Base-by-base conservation (phyloP, 2,888 invertebrate species). In the Boloria selene region DNA sequence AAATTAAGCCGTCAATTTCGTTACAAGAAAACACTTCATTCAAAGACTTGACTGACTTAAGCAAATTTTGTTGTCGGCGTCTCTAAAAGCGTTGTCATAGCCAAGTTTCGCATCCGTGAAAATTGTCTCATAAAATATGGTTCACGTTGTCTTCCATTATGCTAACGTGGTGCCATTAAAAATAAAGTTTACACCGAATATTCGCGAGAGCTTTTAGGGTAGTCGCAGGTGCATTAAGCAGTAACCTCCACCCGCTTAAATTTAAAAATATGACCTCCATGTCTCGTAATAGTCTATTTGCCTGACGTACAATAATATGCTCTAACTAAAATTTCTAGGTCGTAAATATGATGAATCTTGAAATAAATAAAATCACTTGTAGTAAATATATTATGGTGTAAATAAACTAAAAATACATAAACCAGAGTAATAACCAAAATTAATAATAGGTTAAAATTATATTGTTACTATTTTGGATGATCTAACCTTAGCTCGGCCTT, bases 201-300 rank as follows among this genome's bases (percentile, higher is more conserved):
- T 84, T 82, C 83, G 81, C 75, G 83, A 85, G 81, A 79, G 88
- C 89, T 88, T 88, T 89, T 86, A 89, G 83, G 77, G 71, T 79
- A 84, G 88, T 82, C 86, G 78, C 91, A 91, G 90, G 89, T 91
- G 91, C 87, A 89, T 87, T 86, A 87, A 79, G 85, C 77, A 76
- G 79, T 79, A 79, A 78, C 78, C 80, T 81, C 78, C 82, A 81
- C 82, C 79, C 80, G 80, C 77, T 82, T 85, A 81, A 85, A 88
- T 87, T 84, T 83, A 83, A 86, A 87, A 87, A 85, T 83, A 86
- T 84, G 78, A 77, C 78, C 72, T 74, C 70, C 73, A 73, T 73
- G 71, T 76, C 75, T 77, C 74, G 69, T 71, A 69, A 71, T 65
- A 61, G 65, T 65, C 69, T 69, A 68, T 71, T 73, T 71, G 62